Evolutionary conservation across 2,888 invertebrate genomes (phyloP), one percentile per base, ranked within the genome.

Genomic region (Ceraclea dissimilis): DNA sequence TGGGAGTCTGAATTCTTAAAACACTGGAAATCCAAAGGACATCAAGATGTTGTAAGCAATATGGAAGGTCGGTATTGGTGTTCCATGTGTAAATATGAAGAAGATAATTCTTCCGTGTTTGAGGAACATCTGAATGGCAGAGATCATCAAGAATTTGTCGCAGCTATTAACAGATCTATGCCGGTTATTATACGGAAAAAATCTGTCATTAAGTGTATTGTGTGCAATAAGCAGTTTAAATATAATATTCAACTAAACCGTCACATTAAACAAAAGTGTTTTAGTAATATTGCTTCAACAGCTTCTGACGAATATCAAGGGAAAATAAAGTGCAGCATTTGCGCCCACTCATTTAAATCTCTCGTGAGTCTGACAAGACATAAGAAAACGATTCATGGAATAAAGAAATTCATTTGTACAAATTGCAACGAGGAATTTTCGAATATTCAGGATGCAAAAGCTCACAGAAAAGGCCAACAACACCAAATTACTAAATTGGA

Each of bases 141-240:
- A 5, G 81, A 82, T 39, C 91, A 91, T 68, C 79, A 79, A 46
- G 88, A 90, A 68, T 84, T 88, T 0, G 79, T 88, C 0, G 77
- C 84, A 2, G 85, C 84, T 16, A 85, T 91, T 61, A 90, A 90
- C 67, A 79, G 87, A 64, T 90, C 90, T 0, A 86, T 90, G 66
- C 90, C 91, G 1, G 85, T 90, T 50, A 81, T 86, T 26, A 86
- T 91, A 57, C 79, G 85, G 60, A 85, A 85, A 66, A 82, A 84
- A 58, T 75, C 78, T 1, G 74, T 78, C 0, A 68, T 88, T 2
- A 71, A 74, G 59, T 93, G 93, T 68, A 71, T 71, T 1, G 79
- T 80, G 18, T 94, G 93, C 68, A 68, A 69, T 10, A 75, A 81
- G 65, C 74, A 78, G 34, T 93, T 93, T 67, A 79, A 84, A 16